Conservation (phyloP, 2,888 invertebrate species). For the Phorcus lineatus region DNA sequence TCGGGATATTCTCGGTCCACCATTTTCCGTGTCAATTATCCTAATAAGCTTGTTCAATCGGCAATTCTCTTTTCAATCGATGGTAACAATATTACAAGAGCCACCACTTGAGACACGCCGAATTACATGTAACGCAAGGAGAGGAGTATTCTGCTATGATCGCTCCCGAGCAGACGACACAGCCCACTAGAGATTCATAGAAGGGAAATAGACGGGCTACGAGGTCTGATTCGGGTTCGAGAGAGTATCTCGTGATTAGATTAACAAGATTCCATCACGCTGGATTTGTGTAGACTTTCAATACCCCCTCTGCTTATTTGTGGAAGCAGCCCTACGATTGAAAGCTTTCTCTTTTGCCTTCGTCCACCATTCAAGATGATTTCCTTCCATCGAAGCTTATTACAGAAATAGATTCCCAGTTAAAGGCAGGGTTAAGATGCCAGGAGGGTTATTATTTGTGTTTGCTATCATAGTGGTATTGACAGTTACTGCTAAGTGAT, state of each 20-base stretch:
- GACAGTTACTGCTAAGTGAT: background rate
- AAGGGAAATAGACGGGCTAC: background rate
- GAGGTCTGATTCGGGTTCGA: slow-evolving; percentile 9
- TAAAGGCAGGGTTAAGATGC: background rate
- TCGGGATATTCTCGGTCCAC: slow-evolving; percentile 37
- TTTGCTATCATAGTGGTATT: background rate
- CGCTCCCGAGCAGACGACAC: background rate
- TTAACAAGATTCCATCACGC: background rate
- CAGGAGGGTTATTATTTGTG: background rate
- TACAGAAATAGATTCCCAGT: background rate
- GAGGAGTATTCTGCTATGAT: background rate
- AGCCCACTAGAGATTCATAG: slow-evolving; percentile 7
- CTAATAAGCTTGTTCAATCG: slow-evolving; percentile 42
- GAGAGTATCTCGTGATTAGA: background rate
- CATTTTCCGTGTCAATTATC: slow-evolving; percentile 40
- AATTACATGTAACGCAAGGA: slow-evolving; percentile 11
- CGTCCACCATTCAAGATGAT: background rate
- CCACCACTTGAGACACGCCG: slow-evolving; percentile 7
- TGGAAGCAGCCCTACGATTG: background rate
- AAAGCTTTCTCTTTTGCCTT: background rate
- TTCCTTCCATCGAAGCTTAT: background rate
- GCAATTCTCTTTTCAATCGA: slow-evolving; percentile 29
- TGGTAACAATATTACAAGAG: slow-evolving; percentile 31
- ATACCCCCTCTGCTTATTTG: background rate
- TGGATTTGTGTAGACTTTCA: background rate